Conservation (phyloP, 1,140 invertebrate species). For the Holotrichia oblita region DNA sequence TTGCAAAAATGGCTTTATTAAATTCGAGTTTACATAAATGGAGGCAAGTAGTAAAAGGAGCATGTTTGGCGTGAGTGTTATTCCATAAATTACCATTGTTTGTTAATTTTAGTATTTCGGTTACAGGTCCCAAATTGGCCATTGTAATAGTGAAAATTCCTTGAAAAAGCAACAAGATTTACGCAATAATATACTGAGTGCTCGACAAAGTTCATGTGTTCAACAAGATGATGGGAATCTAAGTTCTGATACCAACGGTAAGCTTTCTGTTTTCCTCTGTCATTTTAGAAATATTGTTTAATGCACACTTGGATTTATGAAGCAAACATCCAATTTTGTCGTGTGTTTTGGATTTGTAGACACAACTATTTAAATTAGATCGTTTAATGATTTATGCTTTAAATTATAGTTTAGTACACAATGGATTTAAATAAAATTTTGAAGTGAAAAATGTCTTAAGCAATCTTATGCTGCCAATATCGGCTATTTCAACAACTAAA, state of each 20-base stretch:
- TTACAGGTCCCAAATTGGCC: conserved; percentile 78
- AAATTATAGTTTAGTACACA: no score
- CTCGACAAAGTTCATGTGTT: neutral
- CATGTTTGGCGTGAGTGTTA: conserved; percentile 67
- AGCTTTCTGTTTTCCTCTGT: no score
- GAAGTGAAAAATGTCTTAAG: no score
- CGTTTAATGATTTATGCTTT: no score
- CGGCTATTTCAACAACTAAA: no score
- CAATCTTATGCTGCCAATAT: no score
- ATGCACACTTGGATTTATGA: no score
- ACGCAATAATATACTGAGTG: conserved; percentile 70
- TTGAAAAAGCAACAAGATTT: conserved; percentile 78
- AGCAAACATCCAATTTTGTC: no score
- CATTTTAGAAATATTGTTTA: no score
- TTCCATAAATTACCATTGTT: neutral
- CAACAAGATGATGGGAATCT: neutral
- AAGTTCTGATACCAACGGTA: neutral
- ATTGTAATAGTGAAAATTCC: conserved; percentile 72
- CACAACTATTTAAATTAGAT: no score
- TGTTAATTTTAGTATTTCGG: conserved; percentile 8
- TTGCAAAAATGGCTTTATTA: conserved; percentile 75
- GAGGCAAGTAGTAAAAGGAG: conserved; percentile 72
- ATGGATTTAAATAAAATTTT: no score
- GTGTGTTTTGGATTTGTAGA: no score
- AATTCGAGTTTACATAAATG: conserved; percentile 74